Base-by-base conservation (phyloP, 2,797 vertebrate genomes). In the Catostomus latipinnis region DNA sequence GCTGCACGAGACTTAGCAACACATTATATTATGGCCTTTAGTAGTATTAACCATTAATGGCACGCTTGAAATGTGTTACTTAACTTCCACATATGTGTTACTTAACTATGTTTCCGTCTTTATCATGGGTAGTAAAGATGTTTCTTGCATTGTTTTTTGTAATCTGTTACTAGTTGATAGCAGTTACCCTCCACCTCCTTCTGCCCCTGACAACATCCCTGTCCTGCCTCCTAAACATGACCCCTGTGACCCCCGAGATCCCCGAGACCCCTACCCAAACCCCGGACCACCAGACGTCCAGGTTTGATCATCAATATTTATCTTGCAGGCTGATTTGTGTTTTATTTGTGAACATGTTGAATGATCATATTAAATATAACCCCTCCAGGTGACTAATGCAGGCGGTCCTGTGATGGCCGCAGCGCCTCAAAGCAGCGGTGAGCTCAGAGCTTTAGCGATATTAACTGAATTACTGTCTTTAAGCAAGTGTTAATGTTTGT, bases 221-320 rank as follows among this genome's bases (percentile, higher is more conserved):
- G 76, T 71, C 66, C 84, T 83, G 54, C 84, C 89, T 34, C 88
- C 88, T 62, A 85, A 85, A 81, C 75, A 22, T 86, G 74, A 1
- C 74, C 81, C 76, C 82, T 71, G 43, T 81, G 78, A 57, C 83
- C 69, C 57, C 14, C 77, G 76, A 62, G 78, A 88, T 85, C 79
- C 74, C 14, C 78, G 76, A 65, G 78, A 88, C 86, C 79, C 74
- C 68, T 22, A 22, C 22, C 22, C 22, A 22, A 76, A 78, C 80
- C 78, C 83, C 5, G 5, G 83, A 71, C 78, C 81, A 62, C 79
- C 78, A 52, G 8, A 82, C 75, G 71, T 87, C 82, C 34, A 34
- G 34, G 34, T 34, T 34, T 34, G 34, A 34, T 34, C 34, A 4
- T 34, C 34, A 34, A 34, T 4, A 34, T 34, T 34, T 34, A 34